These are phyloP conservation scores for Plagodis dolabraria DNA, from an alignment of 2,888 invertebrate species.

Conservation along the genomic window DNA sequence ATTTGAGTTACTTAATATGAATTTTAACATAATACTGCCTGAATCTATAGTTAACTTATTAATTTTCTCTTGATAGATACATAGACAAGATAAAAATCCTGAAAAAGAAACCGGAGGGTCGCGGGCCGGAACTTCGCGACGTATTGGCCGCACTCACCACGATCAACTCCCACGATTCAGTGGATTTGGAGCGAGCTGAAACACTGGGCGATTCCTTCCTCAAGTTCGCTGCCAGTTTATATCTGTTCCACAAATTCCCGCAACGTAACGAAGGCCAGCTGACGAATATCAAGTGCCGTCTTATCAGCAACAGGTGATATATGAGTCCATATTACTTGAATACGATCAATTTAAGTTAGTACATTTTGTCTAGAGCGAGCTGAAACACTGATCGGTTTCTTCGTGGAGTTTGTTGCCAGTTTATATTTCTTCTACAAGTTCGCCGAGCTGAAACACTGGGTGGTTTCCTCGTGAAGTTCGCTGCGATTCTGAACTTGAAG, in stretches of 20 bases:
- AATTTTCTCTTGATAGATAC: slow-evolving; percentile 49
- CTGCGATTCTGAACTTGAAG: too few relatives aligned
- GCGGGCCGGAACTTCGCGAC: slow-evolving; percentile 78
- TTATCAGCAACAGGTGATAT: slow-evolving; percentile 90
- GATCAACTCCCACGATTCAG: slow-evolving; percentile 89
- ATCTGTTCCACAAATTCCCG: slow-evolving; percentile 88
- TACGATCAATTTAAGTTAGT: slow-evolving; percentile 89
- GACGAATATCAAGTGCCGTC: slow-evolving; percentile 88
- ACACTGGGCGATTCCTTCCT: slow-evolving; percentile 96
- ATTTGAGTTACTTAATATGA: too few relatives aligned
- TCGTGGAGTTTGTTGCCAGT: too few relatives aligned
- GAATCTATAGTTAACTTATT: too few relatives aligned
- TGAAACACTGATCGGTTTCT: slow-evolving; percentile 89
- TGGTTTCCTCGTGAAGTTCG: too few relatives aligned
- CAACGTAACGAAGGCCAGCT: slow-evolving; percentile 91
- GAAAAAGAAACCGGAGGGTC: slow-evolving; percentile 36
- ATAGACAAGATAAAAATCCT: slow-evolving; percentile 61
- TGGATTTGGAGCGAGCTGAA: slow-evolving; percentile 93
- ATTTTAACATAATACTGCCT: too few relatives aligned
- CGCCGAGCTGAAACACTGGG: too few relatives aligned
- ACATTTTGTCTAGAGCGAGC: slow-evolving; percentile 91
- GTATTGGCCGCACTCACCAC: slow-evolving; percentile 88
- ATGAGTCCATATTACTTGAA: too few relatives aligned
- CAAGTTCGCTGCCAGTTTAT: slow-evolving; percentile 91
- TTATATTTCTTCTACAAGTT: too few relatives aligned